These are phyloP conservation scores for Terebella lapidaria DNA, from an alignment of 2,888 invertebrate species.

Conservation along the genomic window DNA sequence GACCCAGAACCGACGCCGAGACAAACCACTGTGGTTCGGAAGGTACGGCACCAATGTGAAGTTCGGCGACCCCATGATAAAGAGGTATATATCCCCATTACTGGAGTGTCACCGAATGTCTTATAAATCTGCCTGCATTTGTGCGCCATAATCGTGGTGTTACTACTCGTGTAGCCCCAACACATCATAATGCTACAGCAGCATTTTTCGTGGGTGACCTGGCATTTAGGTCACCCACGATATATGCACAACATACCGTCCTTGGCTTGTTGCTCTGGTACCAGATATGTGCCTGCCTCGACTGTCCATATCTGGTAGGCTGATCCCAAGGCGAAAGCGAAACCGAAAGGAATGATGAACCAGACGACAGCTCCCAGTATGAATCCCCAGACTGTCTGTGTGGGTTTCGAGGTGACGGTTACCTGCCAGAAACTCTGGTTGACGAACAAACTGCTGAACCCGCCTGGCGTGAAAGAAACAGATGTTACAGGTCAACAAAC, in stretches of 20 bases:
- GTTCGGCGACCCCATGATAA: too few species aligned
- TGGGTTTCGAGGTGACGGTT: conserved; percentile 22
- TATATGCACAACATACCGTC: conserved; percentile 10
- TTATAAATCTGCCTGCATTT: too few species aligned
- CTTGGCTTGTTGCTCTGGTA: conserved; percentile 3
- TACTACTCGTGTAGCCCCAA: too few species aligned
- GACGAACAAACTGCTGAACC: conserved; percentile 23
- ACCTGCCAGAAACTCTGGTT: conserved; percentile 28
- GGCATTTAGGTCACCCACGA: background rate
- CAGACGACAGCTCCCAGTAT: conserved; percentile 21
- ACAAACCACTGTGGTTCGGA: too few species aligned
- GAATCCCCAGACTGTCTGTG: conserved; percentile 24
- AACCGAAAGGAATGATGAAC: conserved; percentile 22
- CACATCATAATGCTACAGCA: too few species aligned
- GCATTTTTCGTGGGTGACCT: too few species aligned
- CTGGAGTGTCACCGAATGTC: too few species aligned
- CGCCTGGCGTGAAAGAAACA: conserved; percentile 15
- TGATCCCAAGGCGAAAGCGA: conserved; percentile 20
- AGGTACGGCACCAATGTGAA: too few species aligned
- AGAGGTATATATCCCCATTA: too few species aligned
- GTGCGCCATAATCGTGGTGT: too few species aligned
- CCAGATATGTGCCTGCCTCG: conserved; percentile 3
- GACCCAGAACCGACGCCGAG: too few species aligned
- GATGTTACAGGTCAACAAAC: background rate
- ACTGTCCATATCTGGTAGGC: conserved; percentile 20